Evolutionary conservation across 1,140 invertebrate species (phyloP).

Genomic region (Nephotettix cincticeps): DNA sequence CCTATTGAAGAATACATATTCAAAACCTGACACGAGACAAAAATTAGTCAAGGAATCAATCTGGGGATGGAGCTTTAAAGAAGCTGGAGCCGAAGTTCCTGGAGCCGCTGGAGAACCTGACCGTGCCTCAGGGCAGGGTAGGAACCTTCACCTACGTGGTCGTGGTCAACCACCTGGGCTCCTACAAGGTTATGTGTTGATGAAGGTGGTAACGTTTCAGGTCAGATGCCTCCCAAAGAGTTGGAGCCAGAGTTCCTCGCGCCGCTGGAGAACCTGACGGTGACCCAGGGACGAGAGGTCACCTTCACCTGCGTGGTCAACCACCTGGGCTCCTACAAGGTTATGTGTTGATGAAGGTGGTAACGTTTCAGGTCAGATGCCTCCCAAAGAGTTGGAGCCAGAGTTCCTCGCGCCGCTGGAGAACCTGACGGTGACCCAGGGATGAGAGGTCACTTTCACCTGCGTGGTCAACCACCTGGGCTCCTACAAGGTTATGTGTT

Average conservation of each 20-base stretch:
- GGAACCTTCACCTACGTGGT: constrained; percentile 83
- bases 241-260: constrained; percentile 75
- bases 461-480: constrained; percentile 86
- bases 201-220: no score
- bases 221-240: no score
- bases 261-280: constrained; percentile 83
- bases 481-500: constrained; percentile 72
- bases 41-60: no score
- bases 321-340: constrained; percentile 80
- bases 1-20: no score
- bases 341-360: no score
- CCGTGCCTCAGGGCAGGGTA: constrained; percentile 82
- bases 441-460: constrained; percentile 82
- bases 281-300: constrained; percentile 82
- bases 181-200: constrained; percentile 75
- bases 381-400: constrained; percentile 64
- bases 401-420: constrained; percentile 82
- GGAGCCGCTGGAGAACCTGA: constrained; percentile 81
- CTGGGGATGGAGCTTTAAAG: no score
- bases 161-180: constrained; percentile 81
- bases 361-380: no score
- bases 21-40: no score
- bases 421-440: constrained; percentile 84
- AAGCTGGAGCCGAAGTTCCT: constrained; percentile 74
- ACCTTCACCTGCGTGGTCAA: constrained; percentile 87